Base-by-base conservation (phyloP, 53 echinoderm and acorn worm species). In the Apostichopus leukothele region DNA sequence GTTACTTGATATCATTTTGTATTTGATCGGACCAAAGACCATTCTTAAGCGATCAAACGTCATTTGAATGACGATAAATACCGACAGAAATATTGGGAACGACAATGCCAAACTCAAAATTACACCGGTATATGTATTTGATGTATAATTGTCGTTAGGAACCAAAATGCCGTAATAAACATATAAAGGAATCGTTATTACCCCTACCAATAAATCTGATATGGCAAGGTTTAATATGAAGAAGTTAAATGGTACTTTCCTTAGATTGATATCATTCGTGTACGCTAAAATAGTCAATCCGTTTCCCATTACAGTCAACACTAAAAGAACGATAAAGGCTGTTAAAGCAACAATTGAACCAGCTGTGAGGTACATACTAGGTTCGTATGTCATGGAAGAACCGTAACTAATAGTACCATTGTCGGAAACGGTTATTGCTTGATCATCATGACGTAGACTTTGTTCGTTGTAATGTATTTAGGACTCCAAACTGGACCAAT, bases 271-370 rank as follows among this genome's bases (percentile, higher is more conserved):
- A 16, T 53, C 79, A 53, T 13, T 79, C n/a, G 51, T 18, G 53
- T 79, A 79, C 4, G 79, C 53, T 51, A 79, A 5, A 79, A 79
- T 79, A 52, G 53, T 79, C n/a, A 79, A 16, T 52, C 79, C 79
- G 52, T 79, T 79, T 16, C 79, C 53, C 12, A 51, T 9, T 9
- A 79, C 52, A 51, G 52, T 52, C 4, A 79, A 5, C 39, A 39
- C 39, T 39, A 39, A 39, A 39, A 39, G 39, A 39, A 39, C 39
- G 39, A 39, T 3, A 3, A 39, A 39, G 39, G 39, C 39, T 39
- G 39, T 39, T 39, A 39, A 39, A 39, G 39, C 39, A 39, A 39
- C 39, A 39, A 39, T 39, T 39, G 39, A 39, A 39, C 39, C 3
- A 39, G 39, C 39, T 39, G 39, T 0, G 39, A 39, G 39, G 39